Percentiles rank a stretch among this genome's conserved stretches.
phyloP scores from a whole-genome alignment of 2,888 invertebrate species.

The Ochropleura leucogaster region DNA sequence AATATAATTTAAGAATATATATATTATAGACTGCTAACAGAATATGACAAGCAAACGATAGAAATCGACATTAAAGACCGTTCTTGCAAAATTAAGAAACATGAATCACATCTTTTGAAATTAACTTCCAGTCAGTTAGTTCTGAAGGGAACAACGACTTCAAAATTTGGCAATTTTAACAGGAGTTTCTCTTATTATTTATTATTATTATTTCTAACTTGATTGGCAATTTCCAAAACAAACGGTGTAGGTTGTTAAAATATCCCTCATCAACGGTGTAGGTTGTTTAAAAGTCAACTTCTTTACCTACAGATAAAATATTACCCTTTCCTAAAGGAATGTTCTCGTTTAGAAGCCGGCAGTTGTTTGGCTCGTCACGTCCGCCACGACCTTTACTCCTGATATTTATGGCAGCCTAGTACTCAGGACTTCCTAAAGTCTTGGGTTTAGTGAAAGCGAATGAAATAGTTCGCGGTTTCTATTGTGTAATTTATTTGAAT shows the following conservation, averaged over 20 bases:
- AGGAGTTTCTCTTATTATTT: background rate
- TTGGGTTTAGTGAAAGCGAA: conserved; percentile 39
- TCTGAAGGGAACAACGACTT: background rate
- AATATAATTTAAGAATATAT: background rate
- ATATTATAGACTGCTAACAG: background rate
- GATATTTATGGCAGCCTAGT: conserved; percentile 48
- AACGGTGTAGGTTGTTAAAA: background rate
- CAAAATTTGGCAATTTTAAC: background rate
- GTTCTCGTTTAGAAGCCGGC: conserved; percentile 20
- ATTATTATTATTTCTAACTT: too few relatives aligned
- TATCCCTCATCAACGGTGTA: background rate
- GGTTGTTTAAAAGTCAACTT: background rate
- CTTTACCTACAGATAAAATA: conserved; percentile 24
- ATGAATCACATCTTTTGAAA: background rate
- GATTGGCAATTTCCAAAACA: background rate
- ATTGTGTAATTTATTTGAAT: too few relatives aligned
- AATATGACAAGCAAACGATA: background rate
- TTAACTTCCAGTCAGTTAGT: background rate
- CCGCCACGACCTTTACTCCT: conserved; percentile 34
- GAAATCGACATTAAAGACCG: background rate
- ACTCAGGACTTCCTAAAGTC: conserved; percentile 36
- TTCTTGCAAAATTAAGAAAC: background rate
- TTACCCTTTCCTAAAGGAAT: background rate
- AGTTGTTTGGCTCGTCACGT: conserved; percentile 45
- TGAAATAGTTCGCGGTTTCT: background rate